phyloP scores from a whole-genome alignment of 2,797 vertebrate species.

The Sebastes taczanowskii region DNA sequence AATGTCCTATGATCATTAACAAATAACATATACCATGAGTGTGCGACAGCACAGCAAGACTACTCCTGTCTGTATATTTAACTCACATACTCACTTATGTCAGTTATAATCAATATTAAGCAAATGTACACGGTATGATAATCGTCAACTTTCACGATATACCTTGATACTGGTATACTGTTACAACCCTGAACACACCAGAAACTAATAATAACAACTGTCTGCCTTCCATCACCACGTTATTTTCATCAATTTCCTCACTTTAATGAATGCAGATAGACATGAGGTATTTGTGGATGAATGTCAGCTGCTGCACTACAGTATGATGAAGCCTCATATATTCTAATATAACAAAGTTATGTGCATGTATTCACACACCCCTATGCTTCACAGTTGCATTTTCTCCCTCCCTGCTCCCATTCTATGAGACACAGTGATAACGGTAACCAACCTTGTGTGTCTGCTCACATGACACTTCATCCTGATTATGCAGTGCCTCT shows the following conservation, averaged over 20 bases:
- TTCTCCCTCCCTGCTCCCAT: not conserved
- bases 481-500: constrained; percentile 4
- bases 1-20: too few species aligned
- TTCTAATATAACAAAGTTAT: not conserved
- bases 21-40: rapidly evolving
- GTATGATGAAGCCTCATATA: not conserved
- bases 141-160: too few species aligned
- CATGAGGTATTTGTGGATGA: not conserved
- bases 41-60: too few species aligned
- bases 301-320: not conserved
- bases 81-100: too few species aligned
- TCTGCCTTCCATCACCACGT: not conserved
- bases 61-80: too few species aligned
- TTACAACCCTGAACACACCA: too few species aligned
- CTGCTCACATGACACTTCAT: not conserved
- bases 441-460: not conserved
- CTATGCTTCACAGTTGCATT: not conserved
- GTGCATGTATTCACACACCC: not conserved
- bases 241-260: not conserved
- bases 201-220: too few species aligned
- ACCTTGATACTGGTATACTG: too few species aligned
- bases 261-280: not conserved
- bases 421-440: not conserved
- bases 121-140: too few species aligned
- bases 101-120: too few species aligned